Conservation (phyloP, 2,797 vertebrate species). For the Lindbergichthys nudifrons region DNA sequence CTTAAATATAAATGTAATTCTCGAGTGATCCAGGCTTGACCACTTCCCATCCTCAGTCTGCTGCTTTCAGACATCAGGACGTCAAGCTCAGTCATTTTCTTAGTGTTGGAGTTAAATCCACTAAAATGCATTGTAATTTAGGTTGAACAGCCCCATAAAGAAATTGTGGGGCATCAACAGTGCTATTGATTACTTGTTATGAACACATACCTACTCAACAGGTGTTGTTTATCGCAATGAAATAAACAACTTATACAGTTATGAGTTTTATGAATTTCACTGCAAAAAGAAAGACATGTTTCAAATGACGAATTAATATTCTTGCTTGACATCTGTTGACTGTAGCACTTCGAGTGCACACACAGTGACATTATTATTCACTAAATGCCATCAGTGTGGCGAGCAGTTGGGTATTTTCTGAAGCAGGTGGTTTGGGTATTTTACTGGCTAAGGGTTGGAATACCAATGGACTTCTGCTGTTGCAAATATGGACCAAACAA, state of each 20-base stretch:
- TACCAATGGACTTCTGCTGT: conserved; percentile 45
- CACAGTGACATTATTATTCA: conserved; percentile 4
- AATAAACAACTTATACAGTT: conserved; percentile 12
- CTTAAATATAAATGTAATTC: neutral
- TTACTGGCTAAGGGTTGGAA: conserved; percentile 22
- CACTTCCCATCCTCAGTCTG: neutral
- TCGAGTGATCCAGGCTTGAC: neutral
- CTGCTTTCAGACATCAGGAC: neutral
- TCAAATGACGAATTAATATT: neutral
- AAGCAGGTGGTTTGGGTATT: conserved; percentile 45
- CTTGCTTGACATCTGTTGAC: neutral
- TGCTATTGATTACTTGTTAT: neutral
- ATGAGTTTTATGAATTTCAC: too few species aligned
- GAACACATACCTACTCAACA: conserved; percentile 2
- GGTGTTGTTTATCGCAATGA: conserved; percentile 17
- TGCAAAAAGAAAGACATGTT: neutral
- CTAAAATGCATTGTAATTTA: too few species aligned
- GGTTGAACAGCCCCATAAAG: neutral
- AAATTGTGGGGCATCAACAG: neutral
- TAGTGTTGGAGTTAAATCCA: neutral
- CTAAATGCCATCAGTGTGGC: conserved; percentile 9
- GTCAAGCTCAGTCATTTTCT: neutral
- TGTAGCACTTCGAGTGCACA: neutral
- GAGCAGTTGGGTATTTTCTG: conserved; percentile 18
- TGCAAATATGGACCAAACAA: conserved; percentile 37